These are phyloP conservation scores for Drosophila tripunctata DNA, from an alignment of 2,888 invertebrate genomes.

Conservation along the genomic window DNA sequence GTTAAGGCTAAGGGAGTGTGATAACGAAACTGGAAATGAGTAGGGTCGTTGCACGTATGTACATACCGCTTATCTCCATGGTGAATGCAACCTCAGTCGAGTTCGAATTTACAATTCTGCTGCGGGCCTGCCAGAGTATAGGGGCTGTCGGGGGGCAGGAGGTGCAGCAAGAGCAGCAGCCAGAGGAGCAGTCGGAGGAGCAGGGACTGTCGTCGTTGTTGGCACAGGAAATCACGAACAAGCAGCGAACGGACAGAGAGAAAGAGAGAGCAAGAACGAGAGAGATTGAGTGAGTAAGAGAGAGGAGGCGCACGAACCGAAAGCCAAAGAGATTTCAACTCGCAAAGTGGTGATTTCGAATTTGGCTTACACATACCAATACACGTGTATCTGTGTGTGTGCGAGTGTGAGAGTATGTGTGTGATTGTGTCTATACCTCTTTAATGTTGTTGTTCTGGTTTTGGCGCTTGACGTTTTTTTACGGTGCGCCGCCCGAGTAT, in stretches of 20 bases:
- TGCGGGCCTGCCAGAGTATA: not conserved
- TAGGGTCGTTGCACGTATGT: slow-evolving; percentile 15
- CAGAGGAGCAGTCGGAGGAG: not conserved
- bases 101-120: slow-evolving; percentile 1
- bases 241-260: slow-evolving; percentile 52
- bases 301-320: slow-evolving; percentile 51
- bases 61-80: slow-evolving; percentile 20
- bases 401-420: slow-evolving; percentile 16
- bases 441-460: slow-evolving; percentile 77
- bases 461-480: slow-evolving; percentile 78
- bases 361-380: slow-evolving; percentile 53
- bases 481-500: slow-evolving; percentile 80
- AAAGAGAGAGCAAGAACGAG: slow-evolving; percentile 39
- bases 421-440: slow-evolving; percentile 53
- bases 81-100: slow-evolving; percentile 27
- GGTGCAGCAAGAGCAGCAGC: not conserved
- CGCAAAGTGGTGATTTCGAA: slow-evolving; percentile 77
- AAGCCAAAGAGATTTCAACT: slow-evolving; percentile 71
- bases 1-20: not conserved
- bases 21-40: slow-evolving; percentile 8
- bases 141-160: not conserved
- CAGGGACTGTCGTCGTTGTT: not conserved
- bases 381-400: slow-evolving; percentile 12
- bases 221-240: slow-evolving; percentile 60
- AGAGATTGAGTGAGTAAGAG: slow-evolving; percentile 50